phyloP scores from a whole-genome alignment of 2,888 invertebrate genomes.

The Argyra leucocephala region DNA sequence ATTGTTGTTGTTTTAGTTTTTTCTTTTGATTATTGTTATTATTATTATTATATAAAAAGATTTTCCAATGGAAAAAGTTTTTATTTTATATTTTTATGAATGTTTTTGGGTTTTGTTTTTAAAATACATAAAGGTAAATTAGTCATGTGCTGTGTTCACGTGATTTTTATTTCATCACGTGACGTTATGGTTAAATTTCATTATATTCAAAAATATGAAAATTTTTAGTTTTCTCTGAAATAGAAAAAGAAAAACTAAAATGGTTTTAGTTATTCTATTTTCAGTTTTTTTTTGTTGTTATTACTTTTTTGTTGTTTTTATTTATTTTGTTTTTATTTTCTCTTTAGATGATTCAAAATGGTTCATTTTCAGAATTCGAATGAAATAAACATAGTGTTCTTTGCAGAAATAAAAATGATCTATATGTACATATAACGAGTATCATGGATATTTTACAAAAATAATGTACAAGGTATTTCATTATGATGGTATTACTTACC shows the following conservation, averaged over 20 bases:
- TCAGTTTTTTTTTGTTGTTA: no score
- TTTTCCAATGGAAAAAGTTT: neutral
- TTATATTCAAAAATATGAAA: neutral
- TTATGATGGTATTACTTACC: no score
- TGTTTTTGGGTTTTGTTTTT: neutral
- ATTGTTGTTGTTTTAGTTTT: neutral
- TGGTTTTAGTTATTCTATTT: no score
- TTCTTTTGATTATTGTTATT: no score
- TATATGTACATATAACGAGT: no score
- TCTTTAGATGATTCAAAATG: neutral
- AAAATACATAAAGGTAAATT: conserved; percentile 17
- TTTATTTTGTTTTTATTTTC: neutral
- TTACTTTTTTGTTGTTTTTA: no score
- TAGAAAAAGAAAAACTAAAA: neutral
- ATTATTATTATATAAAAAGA: neutral
- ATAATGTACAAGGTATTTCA: no score
- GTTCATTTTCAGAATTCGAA: no score
- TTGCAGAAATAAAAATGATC: no score
- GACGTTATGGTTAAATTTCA: conserved; percentile 6
- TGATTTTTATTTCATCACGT: conserved; percentile 13
- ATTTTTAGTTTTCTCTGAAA: neutral
- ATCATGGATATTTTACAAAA: no score
- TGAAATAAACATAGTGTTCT: no score
- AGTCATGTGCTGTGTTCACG: conserved; percentile 18
- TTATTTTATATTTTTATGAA: neutral